Evolutionary conservation across 2,888 invertebrate genomes (phyloP).

Genomic region (Hipparchia sbordonii): DNA sequence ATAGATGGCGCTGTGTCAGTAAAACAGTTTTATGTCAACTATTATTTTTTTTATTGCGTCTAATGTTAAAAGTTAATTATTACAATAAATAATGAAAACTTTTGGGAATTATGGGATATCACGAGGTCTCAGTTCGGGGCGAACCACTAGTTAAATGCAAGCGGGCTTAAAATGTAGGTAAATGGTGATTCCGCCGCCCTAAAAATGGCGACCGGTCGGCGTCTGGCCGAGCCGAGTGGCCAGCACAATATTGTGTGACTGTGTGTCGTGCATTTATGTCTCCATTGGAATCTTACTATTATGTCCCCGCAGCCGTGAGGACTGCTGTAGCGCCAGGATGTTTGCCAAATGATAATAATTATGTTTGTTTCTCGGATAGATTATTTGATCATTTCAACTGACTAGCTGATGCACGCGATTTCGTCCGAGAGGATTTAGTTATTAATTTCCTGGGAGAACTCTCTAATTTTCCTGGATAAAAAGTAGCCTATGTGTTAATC

Average conservation of each 20-base stretch:
- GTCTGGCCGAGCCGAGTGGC: not conserved
- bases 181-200: not conserved
- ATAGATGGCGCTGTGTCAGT: no score
- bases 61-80: no score
- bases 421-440: not conserved
- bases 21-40: no score
- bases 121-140: no score
- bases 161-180: not conserved
- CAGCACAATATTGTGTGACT: not conserved
- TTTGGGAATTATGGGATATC: no score
- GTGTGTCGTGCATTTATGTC: not conserved
- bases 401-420: not conserved
- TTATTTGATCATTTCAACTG: not conserved
- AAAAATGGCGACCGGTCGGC: not conserved
- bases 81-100: no score
- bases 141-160: no score
- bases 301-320: not conserved
- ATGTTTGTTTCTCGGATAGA: not conserved
- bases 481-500: not conserved
- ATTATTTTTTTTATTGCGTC: no score
- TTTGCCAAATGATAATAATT: not conserved
- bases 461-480: no score
- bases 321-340: not conserved
- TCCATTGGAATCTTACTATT: no score
- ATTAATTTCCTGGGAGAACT: no score